phyloP scores from a whole-genome alignment of 2,113 vertebrate species.

The Pseudois nayaur region DNA sequence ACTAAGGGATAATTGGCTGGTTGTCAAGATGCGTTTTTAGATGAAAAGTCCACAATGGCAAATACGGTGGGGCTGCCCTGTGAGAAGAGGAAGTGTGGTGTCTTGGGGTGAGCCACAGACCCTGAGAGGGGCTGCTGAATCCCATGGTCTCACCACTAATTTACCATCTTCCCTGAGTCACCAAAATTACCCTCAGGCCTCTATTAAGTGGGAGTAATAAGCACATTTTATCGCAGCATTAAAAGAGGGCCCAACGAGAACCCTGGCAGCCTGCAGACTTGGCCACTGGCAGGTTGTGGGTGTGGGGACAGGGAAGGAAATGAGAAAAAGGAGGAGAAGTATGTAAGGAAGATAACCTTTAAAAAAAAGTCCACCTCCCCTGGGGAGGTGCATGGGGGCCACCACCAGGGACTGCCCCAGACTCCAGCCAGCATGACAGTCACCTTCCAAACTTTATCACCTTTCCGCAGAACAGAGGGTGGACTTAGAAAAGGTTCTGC shows the following conservation, averaged over 20 bases:
- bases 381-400: background rate
- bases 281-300: background rate
- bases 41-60: background rate
- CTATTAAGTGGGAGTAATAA: conserved; percentile 15
- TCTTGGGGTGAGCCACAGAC: background rate
- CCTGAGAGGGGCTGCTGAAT: background rate
- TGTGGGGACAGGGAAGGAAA: background rate
- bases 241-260: background rate
- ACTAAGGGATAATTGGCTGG: background rate
- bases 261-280: background rate
- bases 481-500: background rate
- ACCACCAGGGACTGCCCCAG: background rate
- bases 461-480: background rate
- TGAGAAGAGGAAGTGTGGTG: background rate
- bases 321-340: background rate
- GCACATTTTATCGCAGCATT: background rate
- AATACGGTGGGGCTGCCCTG: background rate
- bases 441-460: background rate
- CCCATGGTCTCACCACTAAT: conserved; percentile 38
- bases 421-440: fast-evolving
- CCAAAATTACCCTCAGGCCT: conserved; percentile 24
- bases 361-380: background rate
- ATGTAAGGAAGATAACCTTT: background rate
- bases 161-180: conserved; percentile 41
- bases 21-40: background rate